Percentiles rank a stretch among this genome's conserved stretches.
Evolutionary conservation across 1,140 invertebrate genomes (phyloP).

Genomic region (Ectropis grisescens): DNA sequence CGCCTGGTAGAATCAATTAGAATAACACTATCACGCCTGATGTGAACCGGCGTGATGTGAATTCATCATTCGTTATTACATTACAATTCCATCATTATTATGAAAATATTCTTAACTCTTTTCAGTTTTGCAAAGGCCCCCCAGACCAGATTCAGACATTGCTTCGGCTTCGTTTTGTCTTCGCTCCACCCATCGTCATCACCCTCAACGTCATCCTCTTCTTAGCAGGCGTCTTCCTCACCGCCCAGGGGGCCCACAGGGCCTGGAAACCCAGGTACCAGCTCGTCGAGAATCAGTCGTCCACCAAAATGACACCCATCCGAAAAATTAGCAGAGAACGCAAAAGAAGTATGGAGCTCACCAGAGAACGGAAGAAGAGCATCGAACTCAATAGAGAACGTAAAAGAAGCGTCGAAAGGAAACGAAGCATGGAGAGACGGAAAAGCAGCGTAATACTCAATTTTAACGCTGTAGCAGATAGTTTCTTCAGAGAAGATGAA

Average conservation of each 20-base stretch:
- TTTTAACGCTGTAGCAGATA: constrained; percentile 22
- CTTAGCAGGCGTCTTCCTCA: constrained; percentile 27
- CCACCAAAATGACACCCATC: too few relatives aligned
- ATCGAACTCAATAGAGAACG: too few relatives aligned
- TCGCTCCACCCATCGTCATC: constrained; percentile 37
- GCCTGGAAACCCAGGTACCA: constrained; percentile 39
- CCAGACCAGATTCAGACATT: constrained; percentile 29
- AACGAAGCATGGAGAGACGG: constrained; percentile 20
- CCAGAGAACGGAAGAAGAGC: too few relatives aligned
- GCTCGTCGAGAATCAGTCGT: constrained; percentile 21
- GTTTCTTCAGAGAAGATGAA: constrained; percentile 29
- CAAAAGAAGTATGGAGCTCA: too few relatives aligned
- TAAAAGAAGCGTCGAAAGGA: constrained; percentile 10
- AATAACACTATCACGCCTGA: too few relatives aligned
- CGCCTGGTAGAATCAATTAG: too few relatives aligned
- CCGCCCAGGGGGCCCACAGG: constrained; percentile 26
- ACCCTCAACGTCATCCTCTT: constrained; percentile 30
- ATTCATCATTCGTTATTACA: too few relatives aligned
- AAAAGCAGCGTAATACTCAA: constrained; percentile 25
- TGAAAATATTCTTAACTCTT: too few relatives aligned
- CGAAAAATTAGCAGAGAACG: too few relatives aligned
- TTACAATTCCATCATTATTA: too few relatives aligned
- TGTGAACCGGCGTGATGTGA: too few relatives aligned
- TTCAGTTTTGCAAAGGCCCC: constrained; percentile 38
- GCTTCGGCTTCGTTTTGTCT: constrained; percentile 31